phyloP scores from a whole-genome alignment of 2,888 invertebrate genomes.

The Lepeophtheirus nordmannii region DNA sequence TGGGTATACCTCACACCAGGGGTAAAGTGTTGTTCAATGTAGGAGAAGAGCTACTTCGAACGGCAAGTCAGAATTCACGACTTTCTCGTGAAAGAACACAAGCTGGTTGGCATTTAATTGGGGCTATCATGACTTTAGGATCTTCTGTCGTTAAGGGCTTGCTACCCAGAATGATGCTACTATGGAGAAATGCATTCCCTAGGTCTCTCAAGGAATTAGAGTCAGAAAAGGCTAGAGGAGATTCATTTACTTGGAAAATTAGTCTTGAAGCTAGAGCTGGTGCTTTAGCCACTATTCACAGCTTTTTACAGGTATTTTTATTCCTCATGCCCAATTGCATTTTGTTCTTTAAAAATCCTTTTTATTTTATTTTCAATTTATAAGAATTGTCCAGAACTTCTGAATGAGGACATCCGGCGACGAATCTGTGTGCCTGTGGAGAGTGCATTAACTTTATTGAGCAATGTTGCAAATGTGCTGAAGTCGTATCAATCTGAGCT shows the following conservation, averaged over 20 bases:
- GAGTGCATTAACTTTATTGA: slow-evolving; percentile 82
- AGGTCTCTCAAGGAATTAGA: slow-evolving; percentile 89
- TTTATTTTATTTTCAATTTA: slow-evolving; percentile 1
- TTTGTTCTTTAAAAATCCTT: background rate
- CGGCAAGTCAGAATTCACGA: slow-evolving; percentile 89
- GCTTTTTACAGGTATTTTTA: slow-evolving; percentile 48
- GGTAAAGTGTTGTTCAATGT: slow-evolving; percentile 90
- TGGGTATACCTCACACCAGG: slow-evolving; percentile 89
- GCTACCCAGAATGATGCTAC: slow-evolving; percentile 68
- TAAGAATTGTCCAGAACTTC: slow-evolving; percentile 66
- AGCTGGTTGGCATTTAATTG: slow-evolving; percentile 92
- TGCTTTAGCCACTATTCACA: slow-evolving; percentile 85
- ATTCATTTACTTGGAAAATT: slow-evolving; percentile 97
- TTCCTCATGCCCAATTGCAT: background rate
- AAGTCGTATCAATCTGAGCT: slow-evolving; percentile 78
- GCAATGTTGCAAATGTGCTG: slow-evolving; percentile 62
- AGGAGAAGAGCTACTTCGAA: slow-evolving; percentile 85
- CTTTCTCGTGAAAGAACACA: slow-evolving; percentile 85
- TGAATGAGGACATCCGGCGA: slow-evolving; percentile 70
- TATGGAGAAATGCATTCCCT: slow-evolving; percentile 97
- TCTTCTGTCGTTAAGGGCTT: slow-evolving; percentile 27
- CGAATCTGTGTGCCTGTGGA: slow-evolving; percentile 65
- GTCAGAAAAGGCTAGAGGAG: slow-evolving; percentile 73
- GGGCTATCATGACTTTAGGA: slow-evolving; percentile 89
- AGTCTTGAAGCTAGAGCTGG: slow-evolving; percentile 81